Base-by-base conservation (phyloP, 2,113 vertebrate genomes). In the Channa argus region DNA sequence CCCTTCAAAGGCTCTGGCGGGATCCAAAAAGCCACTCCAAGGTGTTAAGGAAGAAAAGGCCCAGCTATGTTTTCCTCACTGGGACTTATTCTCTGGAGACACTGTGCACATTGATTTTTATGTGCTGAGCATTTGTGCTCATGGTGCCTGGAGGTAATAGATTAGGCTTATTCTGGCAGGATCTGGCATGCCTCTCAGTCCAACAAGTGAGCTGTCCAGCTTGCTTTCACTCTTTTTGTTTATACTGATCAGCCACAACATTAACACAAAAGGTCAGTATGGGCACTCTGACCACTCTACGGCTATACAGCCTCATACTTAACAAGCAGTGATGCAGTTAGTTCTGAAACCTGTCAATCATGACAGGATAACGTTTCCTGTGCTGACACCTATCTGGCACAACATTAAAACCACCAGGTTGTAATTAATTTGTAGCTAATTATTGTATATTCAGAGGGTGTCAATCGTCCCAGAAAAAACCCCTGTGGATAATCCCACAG, bases 1-100 rank as follows among this genome's bases (percentile, higher is more conserved):
- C 90, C 80, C 79, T 68, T 89, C 83, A 88, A 83, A 84, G 79
- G 59, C 71, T 65, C 36, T 11, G 4, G 61, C 14, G 63, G 51
- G 71, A 77, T 79, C 76, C 14, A 39, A n/a, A 41, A 68, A 63
- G 50, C 60, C 47, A 39, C 67, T 72, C 56, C 47, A 49, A 37
- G 62, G 59, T 37, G 58, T 61, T 51, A 51, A 5, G 55, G 62
- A 67, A 64, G 47, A 65, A 52, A 52, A 63, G 41, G 34, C 10
- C 8, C 5, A 71, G 45, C 61, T 72, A 67, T 77, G 53, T 83
- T 76, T 70, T 85, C 61, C 50, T 71, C 45, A 9, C 55, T 4
- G 56, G 47, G 68, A 55, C 53, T 67, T 6, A 64, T 45, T 78
- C 63, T 59, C 65, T 8, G 15, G 44, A 53, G 39, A 56, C 61